Percentiles rank a stretch among this genome's conserved stretches.
phyloP scores from a whole-genome alignment of 2,113 vertebrate species.

The Clarias batrachus region DNA sequence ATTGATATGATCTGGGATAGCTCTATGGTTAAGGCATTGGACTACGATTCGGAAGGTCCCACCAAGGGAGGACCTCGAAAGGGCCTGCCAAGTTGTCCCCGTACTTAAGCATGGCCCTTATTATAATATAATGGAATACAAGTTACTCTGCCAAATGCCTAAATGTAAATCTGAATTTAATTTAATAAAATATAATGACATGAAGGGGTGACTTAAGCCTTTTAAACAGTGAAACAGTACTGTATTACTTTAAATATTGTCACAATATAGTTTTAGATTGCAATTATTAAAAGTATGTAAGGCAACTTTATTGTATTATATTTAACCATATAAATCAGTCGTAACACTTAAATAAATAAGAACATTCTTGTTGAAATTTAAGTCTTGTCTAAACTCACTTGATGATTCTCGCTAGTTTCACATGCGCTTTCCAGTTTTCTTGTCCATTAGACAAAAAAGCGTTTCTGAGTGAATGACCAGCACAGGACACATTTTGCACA shows the following conservation, averaged over 20 bases:
- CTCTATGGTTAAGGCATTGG: too few species aligned
- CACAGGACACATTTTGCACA: constrained; percentile 43
- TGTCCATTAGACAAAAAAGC: constrained; percentile 47
- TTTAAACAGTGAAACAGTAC: too few species aligned
- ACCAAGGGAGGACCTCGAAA: too few species aligned
- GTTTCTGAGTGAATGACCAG: constrained; percentile 44
- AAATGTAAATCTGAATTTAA: too few species aligned
- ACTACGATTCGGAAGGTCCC: too few species aligned
- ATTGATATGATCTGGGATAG: too few species aligned
- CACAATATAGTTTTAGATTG: not conserved
- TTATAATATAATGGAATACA: too few species aligned
- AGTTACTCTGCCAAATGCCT: too few species aligned
- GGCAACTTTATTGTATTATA: not conserved
- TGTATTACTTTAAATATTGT: not conserved
- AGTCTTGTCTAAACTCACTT: constrained; percentile 24
- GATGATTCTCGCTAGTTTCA: constrained; percentile 51
- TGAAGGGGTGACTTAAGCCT: too few species aligned
- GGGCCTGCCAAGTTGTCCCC: too few species aligned
- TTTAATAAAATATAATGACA: too few species aligned
- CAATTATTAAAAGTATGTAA: not conserved
- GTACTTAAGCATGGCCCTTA: too few species aligned
- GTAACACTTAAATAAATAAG: not conserved
- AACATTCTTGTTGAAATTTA: not conserved
- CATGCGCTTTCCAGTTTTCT: constrained; percentile 53
- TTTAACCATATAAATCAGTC: not conserved